phyloP scores from a whole-genome alignment of 2,797 vertebrate genomes.

The Taeniopygia guttata region DNA sequence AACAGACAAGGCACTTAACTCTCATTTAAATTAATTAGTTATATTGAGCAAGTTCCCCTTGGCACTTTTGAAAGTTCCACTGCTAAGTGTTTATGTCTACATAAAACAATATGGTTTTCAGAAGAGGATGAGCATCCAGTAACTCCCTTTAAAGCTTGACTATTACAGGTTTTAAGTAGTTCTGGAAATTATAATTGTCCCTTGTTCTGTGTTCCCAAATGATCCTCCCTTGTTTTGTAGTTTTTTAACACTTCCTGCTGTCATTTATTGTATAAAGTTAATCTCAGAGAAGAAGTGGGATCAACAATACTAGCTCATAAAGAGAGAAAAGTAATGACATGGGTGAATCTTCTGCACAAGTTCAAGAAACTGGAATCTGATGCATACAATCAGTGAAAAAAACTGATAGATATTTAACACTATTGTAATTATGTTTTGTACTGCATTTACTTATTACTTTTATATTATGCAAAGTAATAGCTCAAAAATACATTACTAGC shows the following conservation, averaged over 20 bases:
- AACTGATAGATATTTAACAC: background rate
- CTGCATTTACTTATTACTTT: background rate
- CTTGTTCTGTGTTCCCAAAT: background rate
- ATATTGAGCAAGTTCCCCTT: background rate
- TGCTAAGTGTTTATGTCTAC: background rate
- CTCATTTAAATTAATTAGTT: constrained; percentile 40
- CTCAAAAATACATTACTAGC: background rate
- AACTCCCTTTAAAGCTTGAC: background rate
- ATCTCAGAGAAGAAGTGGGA: background rate
- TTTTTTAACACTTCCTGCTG: background rate
- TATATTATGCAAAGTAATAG: background rate
- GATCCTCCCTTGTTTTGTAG: background rate
- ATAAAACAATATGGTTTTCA: background rate
- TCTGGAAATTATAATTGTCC: background rate
- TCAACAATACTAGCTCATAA: background rate
- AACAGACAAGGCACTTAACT: background rate
- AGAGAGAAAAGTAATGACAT: background rate
- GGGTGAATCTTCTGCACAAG: background rate
- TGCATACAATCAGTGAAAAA: background rate
- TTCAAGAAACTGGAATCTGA: background rate
- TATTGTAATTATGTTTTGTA: background rate
- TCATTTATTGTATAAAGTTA: background rate
- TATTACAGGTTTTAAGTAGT: background rate
- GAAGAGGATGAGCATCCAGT: background rate
- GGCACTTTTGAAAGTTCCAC: background rate